phyloP scores from a whole-genome alignment of 2,888 invertebrate genomes.

The Apodemia duryi region DNA sequence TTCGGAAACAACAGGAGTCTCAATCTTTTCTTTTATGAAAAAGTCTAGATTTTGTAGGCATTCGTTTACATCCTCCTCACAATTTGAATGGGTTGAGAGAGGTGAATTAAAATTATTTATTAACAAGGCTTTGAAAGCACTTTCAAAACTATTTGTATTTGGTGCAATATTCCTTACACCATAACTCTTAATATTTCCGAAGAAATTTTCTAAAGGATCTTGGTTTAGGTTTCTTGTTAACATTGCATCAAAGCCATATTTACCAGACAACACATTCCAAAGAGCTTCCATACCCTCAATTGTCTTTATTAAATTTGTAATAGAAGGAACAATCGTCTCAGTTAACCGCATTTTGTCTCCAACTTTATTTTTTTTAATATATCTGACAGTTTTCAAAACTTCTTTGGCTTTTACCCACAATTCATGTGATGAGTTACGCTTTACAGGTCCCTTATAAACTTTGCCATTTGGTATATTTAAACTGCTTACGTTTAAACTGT shows the following conservation, averaged over 20 bases:
- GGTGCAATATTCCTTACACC: slow-evolving; percentile 25
- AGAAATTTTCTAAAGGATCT: slow-evolving; percentile 28
- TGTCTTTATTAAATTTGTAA: slow-evolving; percentile 26
- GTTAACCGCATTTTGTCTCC: slow-evolving; percentile 16
- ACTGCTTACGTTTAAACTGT: slow-evolving; percentile 16
- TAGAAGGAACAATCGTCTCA: slow-evolving; percentile 19
- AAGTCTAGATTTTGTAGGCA: slow-evolving; percentile 21
- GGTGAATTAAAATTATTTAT: slow-evolving; percentile 23
- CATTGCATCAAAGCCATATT: slow-evolving; percentile 24
- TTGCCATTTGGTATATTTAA: slow-evolving; percentile 27
- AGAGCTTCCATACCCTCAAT: slow-evolving; percentile 24
- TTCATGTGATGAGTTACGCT: slow-evolving; percentile 21
- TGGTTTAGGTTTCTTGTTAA: slow-evolving; percentile 29
- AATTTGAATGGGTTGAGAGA: slow-evolving; percentile 20
- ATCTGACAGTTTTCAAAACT: slow-evolving; percentile 22
- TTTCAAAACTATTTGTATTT: slow-evolving; percentile 23
- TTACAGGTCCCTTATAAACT: slow-evolving; percentile 29
- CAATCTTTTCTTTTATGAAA: slow-evolving; percentile 24
- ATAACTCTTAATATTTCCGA: slow-evolving; percentile 26
- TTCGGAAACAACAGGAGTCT: slow-evolving; percentile 8
- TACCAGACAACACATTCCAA: slow-evolving; percentile 21
- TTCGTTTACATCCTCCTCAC: slow-evolving; percentile 22
- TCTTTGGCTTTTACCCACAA: slow-evolving; percentile 21
- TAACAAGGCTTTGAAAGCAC: slow-evolving; percentile 27
- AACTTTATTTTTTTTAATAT: slow-evolving; percentile 18